Evolutionary conservation across 2,888 invertebrate genomes (phyloP).

Genomic region (Ectobius pallidus): DNA sequence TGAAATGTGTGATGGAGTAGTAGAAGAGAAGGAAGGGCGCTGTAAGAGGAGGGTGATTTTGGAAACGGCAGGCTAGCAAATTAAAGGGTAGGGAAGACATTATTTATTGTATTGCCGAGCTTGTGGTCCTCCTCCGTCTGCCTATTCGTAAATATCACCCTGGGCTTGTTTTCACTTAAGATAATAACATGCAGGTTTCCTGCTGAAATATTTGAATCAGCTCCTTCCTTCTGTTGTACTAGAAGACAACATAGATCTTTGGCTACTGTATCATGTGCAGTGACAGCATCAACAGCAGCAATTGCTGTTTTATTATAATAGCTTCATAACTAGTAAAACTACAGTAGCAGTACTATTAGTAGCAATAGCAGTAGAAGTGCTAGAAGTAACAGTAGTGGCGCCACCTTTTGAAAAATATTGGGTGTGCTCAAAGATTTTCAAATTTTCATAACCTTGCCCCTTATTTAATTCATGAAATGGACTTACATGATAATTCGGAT

Average conservation of each 20-base stretch:
- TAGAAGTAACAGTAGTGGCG: too few species aligned
- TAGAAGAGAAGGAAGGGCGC: not conserved
- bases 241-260: too few species aligned
- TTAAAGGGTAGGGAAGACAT: constrained; percentile 19
- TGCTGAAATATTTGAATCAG: not conserved
- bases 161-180: not conserved
- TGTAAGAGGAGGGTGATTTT: constrained; percentile 15
- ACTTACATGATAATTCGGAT: too few species aligned
- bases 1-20: constrained; percentile 21
- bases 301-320: not conserved
- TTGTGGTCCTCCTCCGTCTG: not conserved
- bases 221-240: not conserved
- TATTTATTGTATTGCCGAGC: constrained; percentile 26
- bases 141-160: constrained; percentile 13
- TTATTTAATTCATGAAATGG: too few species aligned
- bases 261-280: too few species aligned
- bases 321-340: not conserved
- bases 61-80: constrained; percentile 25
- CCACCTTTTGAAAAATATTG: too few species aligned
- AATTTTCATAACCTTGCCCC: too few species aligned
- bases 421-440: too few species aligned
- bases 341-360: too few species aligned
- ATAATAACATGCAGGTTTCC: not conserved
- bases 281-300: not conserved
- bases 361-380: too few species aligned